phyloP scores from a whole-genome alignment of 2,888 invertebrate genomes.

The Pristionchus entomophagus region DNA sequence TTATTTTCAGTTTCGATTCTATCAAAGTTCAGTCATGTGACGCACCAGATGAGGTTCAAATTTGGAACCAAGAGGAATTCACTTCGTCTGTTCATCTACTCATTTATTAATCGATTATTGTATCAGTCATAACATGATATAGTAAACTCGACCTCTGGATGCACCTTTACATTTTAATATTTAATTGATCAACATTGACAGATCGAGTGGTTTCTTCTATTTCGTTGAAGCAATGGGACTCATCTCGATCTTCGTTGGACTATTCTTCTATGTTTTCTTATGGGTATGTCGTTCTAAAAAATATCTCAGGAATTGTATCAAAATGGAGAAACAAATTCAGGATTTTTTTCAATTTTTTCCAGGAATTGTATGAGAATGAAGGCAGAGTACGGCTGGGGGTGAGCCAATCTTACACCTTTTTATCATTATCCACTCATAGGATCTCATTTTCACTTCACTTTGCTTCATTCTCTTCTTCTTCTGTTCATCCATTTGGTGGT shows the following conservation, averaged over 20 bases:
- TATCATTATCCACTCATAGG: slow-evolving; percentile 77
- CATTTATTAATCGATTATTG: too few species aligned
- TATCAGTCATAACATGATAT: too few species aligned
- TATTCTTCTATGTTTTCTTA: slow-evolving; percentile 79
- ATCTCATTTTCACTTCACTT: slow-evolving; percentile 82
- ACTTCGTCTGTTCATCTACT: neutral
- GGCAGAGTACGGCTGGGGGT: slow-evolving; percentile 65
- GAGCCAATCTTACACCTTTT: slow-evolving; percentile 7
- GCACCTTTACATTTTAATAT: too few species aligned
- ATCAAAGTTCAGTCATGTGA: neutral
- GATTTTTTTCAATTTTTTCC: too few species aligned
- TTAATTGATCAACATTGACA: slow-evolving; percentile 77
- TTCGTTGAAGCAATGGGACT: slow-evolving; percentile 84
- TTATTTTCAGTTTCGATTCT: neutral
- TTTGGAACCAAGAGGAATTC: neutral
- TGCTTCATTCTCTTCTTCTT: slow-evolving; percentile 84
- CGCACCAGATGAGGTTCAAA: neutral
- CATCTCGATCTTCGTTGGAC: slow-evolving; percentile 79
- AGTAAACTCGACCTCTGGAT: too few species aligned
- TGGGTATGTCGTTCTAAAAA: too few species aligned
- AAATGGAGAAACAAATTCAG: too few species aligned
- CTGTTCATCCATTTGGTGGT: slow-evolving; percentile 82
- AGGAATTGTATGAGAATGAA: slow-evolving; percentile 69
- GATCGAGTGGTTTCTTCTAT: slow-evolving; percentile 81
- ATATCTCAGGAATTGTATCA: too few species aligned